Evolutionary conservation across 2,113 vertebrate species (phyloP).

Genomic region (Lamprotornis superbus): DNA sequence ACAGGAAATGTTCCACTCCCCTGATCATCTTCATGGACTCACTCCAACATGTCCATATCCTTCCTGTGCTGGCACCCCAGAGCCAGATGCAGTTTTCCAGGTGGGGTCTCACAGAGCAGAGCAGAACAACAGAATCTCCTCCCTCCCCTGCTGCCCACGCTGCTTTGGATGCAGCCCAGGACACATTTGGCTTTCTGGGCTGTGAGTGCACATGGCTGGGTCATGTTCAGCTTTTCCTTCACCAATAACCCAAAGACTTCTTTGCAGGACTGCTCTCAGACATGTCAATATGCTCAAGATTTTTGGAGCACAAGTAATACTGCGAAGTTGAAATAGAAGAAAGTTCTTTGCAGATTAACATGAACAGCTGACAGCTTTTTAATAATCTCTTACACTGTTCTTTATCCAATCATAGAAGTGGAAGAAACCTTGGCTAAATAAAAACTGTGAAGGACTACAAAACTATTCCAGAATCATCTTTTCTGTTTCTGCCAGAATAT

Average conservation of each 20-base stretch:
- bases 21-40: not conserved
- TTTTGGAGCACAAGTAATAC: not conserved
- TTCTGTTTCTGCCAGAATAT: not conserved
- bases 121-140: not conserved
- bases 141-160: rapidly evolving
- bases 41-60: rapidly evolving
- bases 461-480: not conserved
- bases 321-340: not conserved
- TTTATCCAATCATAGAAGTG: not conserved
- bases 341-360: not conserved
- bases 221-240: not conserved
- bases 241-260: not conserved
- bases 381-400: not conserved
- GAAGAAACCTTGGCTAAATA: not conserved
- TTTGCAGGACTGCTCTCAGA: not conserved
- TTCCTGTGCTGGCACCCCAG: not conserved
- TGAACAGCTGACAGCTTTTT: not conserved
- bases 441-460: not conserved
- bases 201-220: rapidly evolving
- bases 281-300: not conserved
- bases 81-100: rapidly evolving
- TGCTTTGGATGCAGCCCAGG: not conserved
- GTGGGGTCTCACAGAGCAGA: not conserved
- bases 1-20: not conserved
- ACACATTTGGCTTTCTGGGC: rapidly evolving